These are phyloP conservation scores for Monodelphis domestica DNA, from an alignment of 2,797 vertebrate genomes.

Conservation along the genomic window DNA sequence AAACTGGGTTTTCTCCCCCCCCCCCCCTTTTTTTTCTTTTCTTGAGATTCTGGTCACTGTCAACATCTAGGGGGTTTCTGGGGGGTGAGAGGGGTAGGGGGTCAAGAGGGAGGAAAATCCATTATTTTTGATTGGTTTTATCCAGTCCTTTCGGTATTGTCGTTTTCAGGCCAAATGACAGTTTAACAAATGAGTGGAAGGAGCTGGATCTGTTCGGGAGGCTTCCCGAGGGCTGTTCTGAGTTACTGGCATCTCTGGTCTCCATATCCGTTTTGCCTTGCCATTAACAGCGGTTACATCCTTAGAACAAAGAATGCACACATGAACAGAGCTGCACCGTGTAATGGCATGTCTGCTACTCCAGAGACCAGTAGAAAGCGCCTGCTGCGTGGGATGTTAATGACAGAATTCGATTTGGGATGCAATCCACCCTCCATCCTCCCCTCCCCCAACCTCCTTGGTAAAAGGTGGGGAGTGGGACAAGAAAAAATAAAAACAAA, in stretches of 20 bases:
- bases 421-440: not conserved
- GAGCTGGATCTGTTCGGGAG: not conserved
- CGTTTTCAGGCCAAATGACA: constrained; percentile 58
- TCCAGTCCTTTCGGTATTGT: constrained; percentile 60
- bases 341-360: constrained; percentile 59
- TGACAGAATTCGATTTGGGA: constrained; percentile 56
- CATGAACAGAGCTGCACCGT: constrained; percentile 72
- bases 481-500: constrained; percentile 10
- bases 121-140: constrained; percentile 54
- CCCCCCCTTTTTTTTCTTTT: constrained; percentile 51
- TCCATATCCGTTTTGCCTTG: constrained; percentile 41
- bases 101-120: constrained; percentile 31
- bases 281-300: constrained; percentile 73
- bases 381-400: constrained; percentile 49
- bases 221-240: not conserved
- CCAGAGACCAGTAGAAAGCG: constrained; percentile 51
- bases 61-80: constrained; percentile 73
- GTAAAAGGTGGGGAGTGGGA: not conserved
- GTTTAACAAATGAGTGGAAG: constrained; percentile 47
- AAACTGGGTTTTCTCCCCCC: constrained; percentile 69
- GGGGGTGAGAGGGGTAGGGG: not conserved
- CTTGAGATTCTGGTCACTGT: constrained; percentile 71
- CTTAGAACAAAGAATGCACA: constrained; percentile 76
- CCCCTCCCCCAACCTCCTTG: constrained; percentile 38
- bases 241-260: constrained; percentile 72